Evolutionary conservation across 2,113 vertebrate species (phyloP).

Genomic region (Xerus inauris): DNA sequence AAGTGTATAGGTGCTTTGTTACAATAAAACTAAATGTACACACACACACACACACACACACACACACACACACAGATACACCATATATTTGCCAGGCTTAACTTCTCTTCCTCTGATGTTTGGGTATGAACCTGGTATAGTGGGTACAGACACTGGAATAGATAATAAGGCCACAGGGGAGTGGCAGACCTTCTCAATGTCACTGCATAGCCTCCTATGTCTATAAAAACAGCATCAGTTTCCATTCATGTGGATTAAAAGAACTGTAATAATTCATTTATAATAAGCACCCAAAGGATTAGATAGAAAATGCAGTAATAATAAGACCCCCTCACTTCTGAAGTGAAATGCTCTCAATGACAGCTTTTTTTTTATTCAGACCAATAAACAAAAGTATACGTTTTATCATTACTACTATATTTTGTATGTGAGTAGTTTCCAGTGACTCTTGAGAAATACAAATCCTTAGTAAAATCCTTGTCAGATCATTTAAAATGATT

Average conservation of each 20-base stretch:
- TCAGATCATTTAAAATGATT: slow-evolving; percentile 23
- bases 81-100: not conserved
- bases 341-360: not conserved
- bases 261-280: slow-evolving; percentile 3
- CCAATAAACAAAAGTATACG: not conserved
- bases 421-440: slow-evolving; percentile 20
- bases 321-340: not conserved
- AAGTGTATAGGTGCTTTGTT: not conserved
- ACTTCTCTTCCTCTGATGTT: slow-evolving; percentile 3
- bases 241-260: not conserved
- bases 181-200: not conserved
- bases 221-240: not conserved
- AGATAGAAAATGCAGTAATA: not conserved
- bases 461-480: not conserved
- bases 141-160: not conserved
- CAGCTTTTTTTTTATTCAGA: not conserved
- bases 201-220: not conserved
- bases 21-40: not conserved
- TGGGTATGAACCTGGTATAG: not conserved
- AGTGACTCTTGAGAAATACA: slow-evolving; percentile 27
- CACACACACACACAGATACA: too few relatives aligned
- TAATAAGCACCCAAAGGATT: slow-evolving; percentile 44
- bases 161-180: slow-evolving; percentile 39
- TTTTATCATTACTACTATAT: slow-evolving; percentile 29
- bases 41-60: too few relatives aligned